Conservation (phyloP, 2,113 vertebrate species). For the Dicentrarchus labrax region DNA sequence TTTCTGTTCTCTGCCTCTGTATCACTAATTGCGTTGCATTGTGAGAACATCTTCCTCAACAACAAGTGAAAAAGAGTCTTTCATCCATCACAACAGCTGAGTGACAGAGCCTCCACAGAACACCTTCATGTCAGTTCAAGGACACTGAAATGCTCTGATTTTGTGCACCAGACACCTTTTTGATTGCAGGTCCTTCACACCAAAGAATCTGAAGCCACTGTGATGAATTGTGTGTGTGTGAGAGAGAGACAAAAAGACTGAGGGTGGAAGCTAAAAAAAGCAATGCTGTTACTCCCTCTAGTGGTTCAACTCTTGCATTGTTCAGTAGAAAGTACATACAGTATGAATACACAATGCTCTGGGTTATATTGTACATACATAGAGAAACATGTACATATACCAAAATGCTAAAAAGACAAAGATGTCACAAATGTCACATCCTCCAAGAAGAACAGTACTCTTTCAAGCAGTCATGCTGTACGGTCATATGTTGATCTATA, state of each 20-base stretch:
- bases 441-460: no score
- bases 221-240: background rate
- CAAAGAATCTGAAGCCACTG: background rate
- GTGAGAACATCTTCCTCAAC: background rate
- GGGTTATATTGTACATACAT: no score
- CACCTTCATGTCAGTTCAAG: background rate
- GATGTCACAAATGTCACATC: no score
- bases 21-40: background rate
- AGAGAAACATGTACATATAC: no score
- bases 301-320: conserved; percentile 28
- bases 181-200: background rate
- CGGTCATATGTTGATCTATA: no score
- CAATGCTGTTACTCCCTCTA: conserved; percentile 60
- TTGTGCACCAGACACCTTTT: background rate
- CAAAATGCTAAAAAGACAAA: no score
- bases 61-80: background rate
- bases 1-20: background rate
- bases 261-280: conserved; percentile 5
- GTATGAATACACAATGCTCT: background rate
- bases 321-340: background rate
- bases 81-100: background rate
- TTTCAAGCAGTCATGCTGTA: no score
- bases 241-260: background rate
- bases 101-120: background rate
- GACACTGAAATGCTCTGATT: background rate